Conservation (phyloP, 2,797 vertebrate species). For the Karalla daura region DNA sequence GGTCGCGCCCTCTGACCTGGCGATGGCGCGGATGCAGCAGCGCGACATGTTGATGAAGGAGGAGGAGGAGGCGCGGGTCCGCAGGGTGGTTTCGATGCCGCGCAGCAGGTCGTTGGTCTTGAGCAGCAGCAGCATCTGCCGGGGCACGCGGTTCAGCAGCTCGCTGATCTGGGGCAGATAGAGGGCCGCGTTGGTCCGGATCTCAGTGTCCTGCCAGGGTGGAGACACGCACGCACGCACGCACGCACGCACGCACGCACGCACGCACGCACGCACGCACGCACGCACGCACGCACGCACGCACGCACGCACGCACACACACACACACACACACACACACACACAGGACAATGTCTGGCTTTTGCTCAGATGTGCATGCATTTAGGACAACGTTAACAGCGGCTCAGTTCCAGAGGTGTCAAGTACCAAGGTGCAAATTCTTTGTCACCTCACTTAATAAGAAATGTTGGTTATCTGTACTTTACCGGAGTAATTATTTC, state of each 20-base stretch:
- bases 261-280: background rate
- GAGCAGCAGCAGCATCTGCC: conserved; percentile 95
- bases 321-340: no score
- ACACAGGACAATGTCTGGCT: no score
- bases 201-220: conserved; percentile 87
- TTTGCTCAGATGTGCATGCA: no score
- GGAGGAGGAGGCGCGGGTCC: conserved; percentile 90
- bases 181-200: conserved; percentile 87
- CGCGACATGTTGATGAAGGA: conserved; percentile 98
- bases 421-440: no score
- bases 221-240: conserved; percentile 2
- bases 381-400: no score
- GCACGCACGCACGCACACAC: no score
- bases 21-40: conserved; percentile 91
- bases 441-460: no score
- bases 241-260: background rate
- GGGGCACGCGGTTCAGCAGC: conserved; percentile 91
- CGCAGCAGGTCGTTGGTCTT: conserved; percentile 97
- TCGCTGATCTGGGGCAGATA: conserved; percentile 96
- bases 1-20: conserved; percentile 84
- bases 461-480: no score
- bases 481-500: no score
- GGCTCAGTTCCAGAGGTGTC: no score
- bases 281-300: background rate
- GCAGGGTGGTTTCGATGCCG: conserved; percentile 90